These are phyloP conservation scores for Odontothrips loti DNA, from an alignment of 2,888 invertebrate genomes.

Conservation along the genomic window DNA sequence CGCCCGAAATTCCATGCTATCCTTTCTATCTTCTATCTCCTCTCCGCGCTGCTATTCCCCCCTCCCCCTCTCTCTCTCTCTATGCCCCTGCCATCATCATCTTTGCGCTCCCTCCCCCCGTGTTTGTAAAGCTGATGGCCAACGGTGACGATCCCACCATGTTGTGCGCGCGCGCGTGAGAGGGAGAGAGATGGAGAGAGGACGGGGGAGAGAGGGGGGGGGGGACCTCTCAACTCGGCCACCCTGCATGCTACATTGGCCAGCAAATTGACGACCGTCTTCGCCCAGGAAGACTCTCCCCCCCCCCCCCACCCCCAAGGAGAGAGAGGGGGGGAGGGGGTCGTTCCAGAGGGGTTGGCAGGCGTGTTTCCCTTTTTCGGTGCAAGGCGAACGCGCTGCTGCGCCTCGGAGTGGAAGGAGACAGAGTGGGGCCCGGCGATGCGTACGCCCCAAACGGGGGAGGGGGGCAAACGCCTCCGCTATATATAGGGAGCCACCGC, in stretches of 20 bases:
- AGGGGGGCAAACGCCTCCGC: background rate
- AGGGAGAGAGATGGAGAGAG: background rate
- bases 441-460: no score
- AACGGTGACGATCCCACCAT: background rate
- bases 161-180: background rate
- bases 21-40: no score
- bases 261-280: conserved; percentile 6
- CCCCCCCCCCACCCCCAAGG: background rate
- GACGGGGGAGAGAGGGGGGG: background rate
- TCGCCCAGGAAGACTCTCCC: background rate
- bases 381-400: no score
- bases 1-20: no score
- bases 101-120: background rate
- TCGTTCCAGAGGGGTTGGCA: background rate
- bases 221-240: background rate
- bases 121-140: background rate
- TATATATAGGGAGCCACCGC: no score
- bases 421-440: no score
- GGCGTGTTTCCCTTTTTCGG: no score
- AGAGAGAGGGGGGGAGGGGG: background rate
- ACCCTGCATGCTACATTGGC: conserved; percentile 11
- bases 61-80: background rate
- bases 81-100: background rate
- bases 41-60: no score
- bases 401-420: no score